These are phyloP conservation scores for Ellobius talpinus DNA, from an alignment of 2,113 vertebrate genomes.

Conservation along the genomic window DNA sequence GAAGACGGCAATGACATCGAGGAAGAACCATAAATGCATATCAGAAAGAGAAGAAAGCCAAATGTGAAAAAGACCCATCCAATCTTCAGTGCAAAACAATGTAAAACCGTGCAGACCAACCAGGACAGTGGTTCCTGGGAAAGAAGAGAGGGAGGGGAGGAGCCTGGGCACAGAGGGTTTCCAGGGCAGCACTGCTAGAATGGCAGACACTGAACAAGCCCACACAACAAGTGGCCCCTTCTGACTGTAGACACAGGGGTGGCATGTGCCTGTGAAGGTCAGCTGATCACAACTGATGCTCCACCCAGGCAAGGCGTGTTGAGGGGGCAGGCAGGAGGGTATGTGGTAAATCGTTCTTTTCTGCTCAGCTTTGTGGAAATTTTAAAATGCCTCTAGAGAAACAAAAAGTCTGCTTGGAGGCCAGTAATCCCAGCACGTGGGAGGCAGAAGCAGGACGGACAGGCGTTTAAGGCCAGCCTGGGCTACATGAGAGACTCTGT, in stretches of 20 bases:
- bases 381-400: not conserved
- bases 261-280: not conserved
- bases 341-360: not conserved
- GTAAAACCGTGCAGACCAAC: not conserved
- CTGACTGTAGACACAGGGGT: not conserved
- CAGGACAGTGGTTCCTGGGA: no score
- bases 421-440: not conserved
- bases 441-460: not conserved
- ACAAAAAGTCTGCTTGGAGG: not conserved
- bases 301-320: not conserved
- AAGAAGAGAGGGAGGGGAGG: no score
- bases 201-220: no score
- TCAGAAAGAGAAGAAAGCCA: not conserved
- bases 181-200: not conserved
- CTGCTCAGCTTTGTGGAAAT: not conserved
- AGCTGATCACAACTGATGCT: no score
- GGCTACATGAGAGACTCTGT: not conserved
- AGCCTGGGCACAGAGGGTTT: not conserved
- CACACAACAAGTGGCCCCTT: not conserved
- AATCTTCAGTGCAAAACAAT: not conserved
- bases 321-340: not conserved
- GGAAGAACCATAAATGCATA: not conserved
- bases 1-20: not conserved
- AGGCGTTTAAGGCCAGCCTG: not conserved
- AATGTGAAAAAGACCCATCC: no score